Base-by-base conservation (phyloP, 2,113 vertebrate species). In the Sarotherodon lohbergeri region DNA sequence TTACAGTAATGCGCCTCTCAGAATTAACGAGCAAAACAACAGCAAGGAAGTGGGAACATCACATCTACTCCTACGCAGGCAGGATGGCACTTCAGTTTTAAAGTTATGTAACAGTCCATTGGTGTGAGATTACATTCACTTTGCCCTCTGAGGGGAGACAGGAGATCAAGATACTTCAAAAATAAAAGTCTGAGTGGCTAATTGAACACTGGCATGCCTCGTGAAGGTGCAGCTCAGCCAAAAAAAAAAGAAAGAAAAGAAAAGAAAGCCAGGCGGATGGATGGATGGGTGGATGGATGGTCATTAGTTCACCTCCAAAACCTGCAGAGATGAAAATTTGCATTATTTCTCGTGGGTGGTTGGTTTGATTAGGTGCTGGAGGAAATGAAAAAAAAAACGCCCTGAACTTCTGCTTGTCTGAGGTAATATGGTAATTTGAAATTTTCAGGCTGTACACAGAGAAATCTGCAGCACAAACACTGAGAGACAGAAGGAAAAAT, bases 21-120 rank as follows among this genome's bases (percentile, higher is more conserved):
- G 79, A 88, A 82, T 89, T 92, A 93, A 91, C 84, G 82, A 94
- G 93, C 89, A 93, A 89, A 94, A 92, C 89, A 95, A 93, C 92
- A 94, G 94, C 83, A 43, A 92, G 94, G 90, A 93, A 94, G 93
- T 92, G 91, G 93, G 94, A 95, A 95, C 89, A 92, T 92, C 92
- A 92, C 92, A 91, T 92, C 86, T 7, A 91, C 95, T 91, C 95
- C 95, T 32, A 95, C 95, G 86, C 94, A 86, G 82, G 61, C 94
- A 94, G 93, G 88, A 94, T 92, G 94, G 93, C 92, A 90, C 93
- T 95, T 93, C 84, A 92, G 89, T 91, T 92, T 86, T 68, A 90
- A 93, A 93, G 92, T 96, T 95, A 95, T 89, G 93, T 93, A 96
- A 95, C 93, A 86, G 85, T 86, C 83, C 85, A 81, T 81, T 90